Conservation (phyloP, 2,113 vertebrate genomes). For the Colius striatus region DNA sequence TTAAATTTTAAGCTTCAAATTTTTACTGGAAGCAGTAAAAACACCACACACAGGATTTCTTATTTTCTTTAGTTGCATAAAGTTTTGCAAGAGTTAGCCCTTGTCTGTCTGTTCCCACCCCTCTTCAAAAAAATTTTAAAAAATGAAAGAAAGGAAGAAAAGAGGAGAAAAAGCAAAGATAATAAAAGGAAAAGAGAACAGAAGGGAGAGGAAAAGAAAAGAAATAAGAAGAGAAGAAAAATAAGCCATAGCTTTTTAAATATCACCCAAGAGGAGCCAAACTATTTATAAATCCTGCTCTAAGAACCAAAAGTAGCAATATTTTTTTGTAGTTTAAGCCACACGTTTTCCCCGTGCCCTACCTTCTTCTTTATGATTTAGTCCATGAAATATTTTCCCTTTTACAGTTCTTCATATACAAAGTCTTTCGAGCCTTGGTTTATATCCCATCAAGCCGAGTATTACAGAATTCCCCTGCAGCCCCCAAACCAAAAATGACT, state of each 20-base stretch:
- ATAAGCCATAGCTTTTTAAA: constrained; percentile 10
- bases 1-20: not conserved
- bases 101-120: fast-evolving
- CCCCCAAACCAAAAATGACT: constrained; percentile 82
- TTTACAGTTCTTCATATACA: constrained; percentile 73
- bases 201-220: too few relatives aligned
- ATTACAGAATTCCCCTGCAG: constrained; percentile 77
- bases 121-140: not conserved
- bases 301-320: constrained; percentile 5
- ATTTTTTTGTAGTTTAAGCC: not conserved
- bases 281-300: not conserved
- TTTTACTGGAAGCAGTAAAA: constrained; percentile 1
- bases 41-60: not conserved
- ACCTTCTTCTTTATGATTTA: constrained; percentile 75
- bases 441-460: constrained; percentile 75
- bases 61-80: not conserved
- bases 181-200: too few relatives aligned
- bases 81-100: not conserved
- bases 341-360: constrained; percentile 45
- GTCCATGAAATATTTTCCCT: constrained; percentile 74
- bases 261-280: not conserved
- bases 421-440: constrained; percentile 49
- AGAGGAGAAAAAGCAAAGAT: too few relatives aligned
- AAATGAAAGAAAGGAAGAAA: not conserved
- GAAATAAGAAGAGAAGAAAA: not conserved